phyloP scores from a whole-genome alignment of 1,140 invertebrate genomes.

The silkworm (Bombyx mori) region DNA sequence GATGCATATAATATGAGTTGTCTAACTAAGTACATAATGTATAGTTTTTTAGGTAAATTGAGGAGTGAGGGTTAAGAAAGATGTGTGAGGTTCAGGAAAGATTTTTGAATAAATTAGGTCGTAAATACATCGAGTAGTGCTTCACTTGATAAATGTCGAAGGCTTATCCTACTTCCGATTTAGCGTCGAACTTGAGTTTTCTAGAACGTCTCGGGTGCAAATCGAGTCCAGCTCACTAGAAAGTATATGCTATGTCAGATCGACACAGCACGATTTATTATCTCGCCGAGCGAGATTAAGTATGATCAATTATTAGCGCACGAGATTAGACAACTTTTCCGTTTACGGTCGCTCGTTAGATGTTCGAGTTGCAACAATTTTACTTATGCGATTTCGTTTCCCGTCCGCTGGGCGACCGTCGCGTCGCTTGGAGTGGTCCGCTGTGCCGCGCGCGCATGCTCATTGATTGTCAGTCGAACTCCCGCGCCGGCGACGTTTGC shows the following conservation, averaged over 20 bases:
- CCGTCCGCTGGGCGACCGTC: slow-evolving; percentile 16
- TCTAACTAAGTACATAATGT: too few relatives aligned
- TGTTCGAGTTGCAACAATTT: slow-evolving; percentile 32
- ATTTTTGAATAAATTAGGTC: too few relatives aligned
- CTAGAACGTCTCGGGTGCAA: too few relatives aligned
- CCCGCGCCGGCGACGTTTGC: slow-evolving; percentile 25
- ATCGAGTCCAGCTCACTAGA: not conserved
- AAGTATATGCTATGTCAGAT: not conserved
- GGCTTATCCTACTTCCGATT: too few relatives aligned
- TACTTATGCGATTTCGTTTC: slow-evolving; percentile 32
- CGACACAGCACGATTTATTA: not conserved
- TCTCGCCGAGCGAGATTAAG: not conserved
- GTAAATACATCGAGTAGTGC: too few relatives aligned
- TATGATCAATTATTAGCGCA: slow-evolving; percentile 6
- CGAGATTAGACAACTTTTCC: slow-evolving; percentile 20
- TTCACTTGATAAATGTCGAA: too few relatives aligned
- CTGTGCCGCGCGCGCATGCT: slow-evolving; percentile 13
- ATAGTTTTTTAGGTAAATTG: too few relatives aligned
- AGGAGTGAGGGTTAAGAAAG: too few relatives aligned
- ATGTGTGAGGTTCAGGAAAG: too few relatives aligned
- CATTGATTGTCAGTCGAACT: slow-evolving; percentile 32
- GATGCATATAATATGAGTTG: too few relatives aligned
- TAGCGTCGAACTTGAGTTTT: too few relatives aligned
- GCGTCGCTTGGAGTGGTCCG: slow-evolving; percentile 22
- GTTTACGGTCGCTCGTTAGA: slow-evolving; percentile 14